Conservation (phyloP, 2,797 vertebrate species). For the Sebastes reedi region DNA sequence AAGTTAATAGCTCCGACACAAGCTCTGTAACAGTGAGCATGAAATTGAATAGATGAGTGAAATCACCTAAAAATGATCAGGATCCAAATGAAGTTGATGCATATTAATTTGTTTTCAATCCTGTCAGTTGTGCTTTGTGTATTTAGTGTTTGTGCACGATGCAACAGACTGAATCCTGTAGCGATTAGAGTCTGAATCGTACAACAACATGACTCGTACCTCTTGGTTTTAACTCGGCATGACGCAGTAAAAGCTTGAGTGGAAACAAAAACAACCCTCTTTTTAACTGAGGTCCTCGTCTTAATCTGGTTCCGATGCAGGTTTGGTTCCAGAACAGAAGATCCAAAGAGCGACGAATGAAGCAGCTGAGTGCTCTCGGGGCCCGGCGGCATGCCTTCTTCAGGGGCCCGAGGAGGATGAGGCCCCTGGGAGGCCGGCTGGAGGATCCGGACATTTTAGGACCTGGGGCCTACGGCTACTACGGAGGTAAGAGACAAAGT, state of each 20-base stretch:
- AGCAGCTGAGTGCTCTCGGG: slow-evolving; percentile 93
- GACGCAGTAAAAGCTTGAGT: not conserved
- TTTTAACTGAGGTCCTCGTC: not conserved
- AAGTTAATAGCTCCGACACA: not conserved
- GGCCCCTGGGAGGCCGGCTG: slow-evolving; percentile 89
- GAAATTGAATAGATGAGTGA: not conserved
- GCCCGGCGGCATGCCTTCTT: slow-evolving; percentile 94
- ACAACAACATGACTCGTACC: not conserved
- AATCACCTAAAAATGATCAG: not conserved
- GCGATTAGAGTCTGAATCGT: not conserved
- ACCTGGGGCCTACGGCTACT: slow-evolving; percentile 90
- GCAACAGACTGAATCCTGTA: not conserved
- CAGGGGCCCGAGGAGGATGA: slow-evolving; percentile 91
- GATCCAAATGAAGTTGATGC: not conserved
- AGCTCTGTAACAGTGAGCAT: slow-evolving; percentile 13
- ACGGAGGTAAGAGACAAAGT: slow-evolving; percentile 83
- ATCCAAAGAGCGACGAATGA: slow-evolving; percentile 96
- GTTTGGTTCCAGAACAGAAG: slow-evolving; percentile 98
- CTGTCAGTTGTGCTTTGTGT: not conserved
- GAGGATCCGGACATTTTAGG: slow-evolving; percentile 92
- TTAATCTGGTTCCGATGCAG: slow-evolving; percentile 62
- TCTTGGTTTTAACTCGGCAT: not conserved
- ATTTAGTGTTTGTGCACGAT: not conserved
- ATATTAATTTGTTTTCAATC: not conserved
- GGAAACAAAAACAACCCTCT: too few species aligned